phyloP scores from a whole-genome alignment of 1,140 invertebrate genomes.

The Mizuhopecten yessoensis region DNA sequence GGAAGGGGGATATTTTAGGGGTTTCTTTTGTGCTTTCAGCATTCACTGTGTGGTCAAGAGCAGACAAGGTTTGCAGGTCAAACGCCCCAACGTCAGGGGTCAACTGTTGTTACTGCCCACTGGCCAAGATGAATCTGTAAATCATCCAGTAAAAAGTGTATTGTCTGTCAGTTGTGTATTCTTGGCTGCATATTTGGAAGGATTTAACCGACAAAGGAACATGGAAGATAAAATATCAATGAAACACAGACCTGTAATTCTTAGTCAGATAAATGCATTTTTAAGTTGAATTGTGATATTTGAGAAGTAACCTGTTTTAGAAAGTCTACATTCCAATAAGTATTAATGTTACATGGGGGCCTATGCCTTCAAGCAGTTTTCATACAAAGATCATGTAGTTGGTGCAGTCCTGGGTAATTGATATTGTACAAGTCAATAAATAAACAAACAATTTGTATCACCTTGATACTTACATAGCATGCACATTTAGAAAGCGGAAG shows the following conservation, averaged over 20 bases:
- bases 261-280: background rate
- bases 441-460: background rate
- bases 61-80: background rate
- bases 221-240: background rate
- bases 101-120: background rate
- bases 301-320: background rate
- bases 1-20: background rate
- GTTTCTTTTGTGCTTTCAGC: background rate
- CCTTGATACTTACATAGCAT: background rate
- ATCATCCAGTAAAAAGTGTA: background rate
- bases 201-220: background rate
- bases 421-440: background rate
- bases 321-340: background rate
- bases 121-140: background rate
- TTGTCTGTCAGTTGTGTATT: constrained; percentile 5
- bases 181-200: background rate
- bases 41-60: background rate
- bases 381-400: no score
- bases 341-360: background rate
- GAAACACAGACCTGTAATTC: background rate
- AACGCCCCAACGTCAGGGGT: background rate
- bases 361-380: background rate
- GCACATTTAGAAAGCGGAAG: background rate
- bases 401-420: background rate
- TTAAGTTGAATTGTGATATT: background rate